phyloP scores from a whole-genome alignment of 2,797 vertebrate species.

The Coregonus sp. region DNA sequence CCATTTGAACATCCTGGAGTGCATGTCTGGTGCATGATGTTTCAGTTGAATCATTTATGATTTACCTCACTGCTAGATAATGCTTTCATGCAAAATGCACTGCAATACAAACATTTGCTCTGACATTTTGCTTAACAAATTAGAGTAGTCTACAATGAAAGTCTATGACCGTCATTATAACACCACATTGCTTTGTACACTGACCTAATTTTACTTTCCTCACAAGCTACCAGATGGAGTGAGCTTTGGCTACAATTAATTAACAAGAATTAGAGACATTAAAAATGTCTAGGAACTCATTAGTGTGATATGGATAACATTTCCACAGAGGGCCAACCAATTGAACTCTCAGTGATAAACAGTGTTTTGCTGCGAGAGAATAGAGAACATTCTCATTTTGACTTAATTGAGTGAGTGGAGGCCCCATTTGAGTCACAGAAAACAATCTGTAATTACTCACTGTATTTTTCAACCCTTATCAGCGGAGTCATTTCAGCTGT shows the following conservation, averaged over 20 bases:
- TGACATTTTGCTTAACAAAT: constrained; percentile 69
- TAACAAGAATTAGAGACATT: constrained; percentile 78
- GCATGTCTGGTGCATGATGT: constrained; percentile 31
- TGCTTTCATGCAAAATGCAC: constrained; percentile 62
- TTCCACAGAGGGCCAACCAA: constrained; percentile 67
- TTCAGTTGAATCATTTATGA: constrained; percentile 44
- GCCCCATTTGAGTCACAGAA: constrained; percentile 46
- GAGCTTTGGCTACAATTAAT: constrained; percentile 80
- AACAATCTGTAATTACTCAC: constrained; percentile 59
- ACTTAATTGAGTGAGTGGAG: constrained; percentile 65
- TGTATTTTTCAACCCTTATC: constrained; percentile 52
- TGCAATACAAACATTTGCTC: constrained; percentile 60
- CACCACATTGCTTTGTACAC: constrained; percentile 52
- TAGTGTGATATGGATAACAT: constrained; percentile 73
- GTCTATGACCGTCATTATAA: constrained; percentile 47
- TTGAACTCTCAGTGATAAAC: constrained; percentile 73
- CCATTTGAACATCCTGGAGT: constrained; percentile 46
- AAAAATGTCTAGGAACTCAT: constrained; percentile 74
- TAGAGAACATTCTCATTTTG: constrained; percentile 51
- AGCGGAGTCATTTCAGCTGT: constrained; percentile 32
- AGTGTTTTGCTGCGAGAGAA: constrained; percentile 53
- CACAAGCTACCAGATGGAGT: constrained; percentile 74
- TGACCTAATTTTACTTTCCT: constrained; percentile 71
- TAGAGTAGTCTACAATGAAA: constrained; percentile 46
- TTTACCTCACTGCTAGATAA: constrained; percentile 45